Conservation (phyloP, 1,140 invertebrate genomes). For the Lutraria rhynchaena region DNA sequence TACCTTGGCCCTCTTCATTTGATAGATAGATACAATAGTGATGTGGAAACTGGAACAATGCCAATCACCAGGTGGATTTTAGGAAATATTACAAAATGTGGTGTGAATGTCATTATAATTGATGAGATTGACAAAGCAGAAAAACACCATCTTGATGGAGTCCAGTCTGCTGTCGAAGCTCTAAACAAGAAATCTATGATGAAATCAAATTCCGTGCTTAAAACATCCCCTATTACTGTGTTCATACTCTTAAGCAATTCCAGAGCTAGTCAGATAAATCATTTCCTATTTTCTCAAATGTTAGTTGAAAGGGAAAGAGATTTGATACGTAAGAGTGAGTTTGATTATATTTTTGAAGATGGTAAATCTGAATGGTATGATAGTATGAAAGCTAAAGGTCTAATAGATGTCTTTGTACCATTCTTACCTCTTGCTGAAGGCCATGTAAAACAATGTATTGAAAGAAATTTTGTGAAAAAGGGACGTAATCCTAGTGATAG, state of each 20-base stretch:
- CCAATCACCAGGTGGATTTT: constrained; percentile 67
- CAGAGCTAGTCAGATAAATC: constrained; percentile 71
- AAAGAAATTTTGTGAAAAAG: constrained; percentile 80
- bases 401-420: constrained; percentile 96
- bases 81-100: constrained; percentile 70
- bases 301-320: constrained; percentile 57
- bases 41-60: constrained; percentile 55
- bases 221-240: constrained; percentile 41
- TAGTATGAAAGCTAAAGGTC: constrained; percentile 89
- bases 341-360: constrained; percentile 62
- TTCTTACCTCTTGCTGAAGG: constrained; percentile 94
- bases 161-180: constrained; percentile 48
- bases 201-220: constrained; percentile 8
- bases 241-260: constrained; percentile 75
- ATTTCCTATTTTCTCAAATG: constrained; percentile 66
- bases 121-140: constrained; percentile 79
- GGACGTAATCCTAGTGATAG: constrained; percentile 61
- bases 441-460: constrained; percentile 90
- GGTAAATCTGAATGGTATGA: constrained; percentile 65
- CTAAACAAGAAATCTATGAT: constrained; percentile 45
- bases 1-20: constrained; percentile 74
- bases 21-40: constrained; percentile 60
- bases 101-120: constrained; percentile 74
- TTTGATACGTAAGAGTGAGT: constrained; percentile 56
- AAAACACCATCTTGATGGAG: constrained; percentile 63